Evolutionary conservation across 2,113 vertebrate species (phyloP), one percentile per base, ranked within the genome.

Genomic region (Chaetodon trifascialis): DNA sequence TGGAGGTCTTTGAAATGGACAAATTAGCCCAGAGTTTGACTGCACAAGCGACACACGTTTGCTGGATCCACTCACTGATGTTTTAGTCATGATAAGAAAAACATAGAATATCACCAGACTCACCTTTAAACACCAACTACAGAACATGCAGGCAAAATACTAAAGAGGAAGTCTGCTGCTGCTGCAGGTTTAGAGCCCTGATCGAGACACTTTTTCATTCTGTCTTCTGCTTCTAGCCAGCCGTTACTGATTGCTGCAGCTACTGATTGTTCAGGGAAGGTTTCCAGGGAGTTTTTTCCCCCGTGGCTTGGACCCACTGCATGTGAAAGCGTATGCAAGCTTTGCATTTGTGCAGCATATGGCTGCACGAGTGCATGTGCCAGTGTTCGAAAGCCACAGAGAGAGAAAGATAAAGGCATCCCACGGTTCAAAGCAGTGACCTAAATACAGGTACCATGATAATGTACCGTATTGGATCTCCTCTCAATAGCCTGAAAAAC

Each of bases 391-490:
- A 44, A 63, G 64, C 1, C 1, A 38, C 34, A 16, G 67, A 71
- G 52, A 58, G n/a, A 60, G 52, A 72, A 19, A 68, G 72, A 87
- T 54, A 79, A 76, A 87, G 64, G 75, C 66, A 73, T 87, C 70
- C 42, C 54, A 82, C 86, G 75, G 90, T 88, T 89, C 75, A 91
- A 86, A 88, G 88, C 73, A 1, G 64, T 94, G 94, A 94, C 94
- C 94, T 92, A 91, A 92, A 93, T 92, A 87, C 86, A 92, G 88
- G 86, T 92, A 87, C 63, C 82, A 83, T 49, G 71, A 23, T 73
- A 73, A 85, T 86, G 78, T 59, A 81, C 9, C 73, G 64, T 11
- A 76, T 72, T 59, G 42, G 56, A 77, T 75, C 66, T 40, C 54
- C 46, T 75, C 55, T 80, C 74, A 86, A 56, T 36, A 71, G 76